Percentiles rank a stretch among this genome's conserved stretches.
phyloP scores from a whole-genome alignment of 2,113 vertebrate genomes.

The Coturnix japonica region DNA sequence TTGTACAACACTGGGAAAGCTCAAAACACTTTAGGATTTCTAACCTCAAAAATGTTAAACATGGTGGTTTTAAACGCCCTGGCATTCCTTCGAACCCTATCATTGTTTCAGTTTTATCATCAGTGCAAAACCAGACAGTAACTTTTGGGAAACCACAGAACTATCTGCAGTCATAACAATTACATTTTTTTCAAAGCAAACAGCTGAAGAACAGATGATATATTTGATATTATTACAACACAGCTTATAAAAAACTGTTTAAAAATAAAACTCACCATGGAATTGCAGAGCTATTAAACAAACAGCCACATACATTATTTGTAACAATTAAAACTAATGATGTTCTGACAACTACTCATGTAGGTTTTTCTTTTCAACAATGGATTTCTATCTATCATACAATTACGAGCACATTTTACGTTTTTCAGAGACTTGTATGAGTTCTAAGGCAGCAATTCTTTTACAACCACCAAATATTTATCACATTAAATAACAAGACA shows the following conservation, averaged over 20 bases:
- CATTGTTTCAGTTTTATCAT: conserved; percentile 44
- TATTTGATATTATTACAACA: conserved; percentile 21
- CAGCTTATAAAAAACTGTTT: conserved; percentile 46
- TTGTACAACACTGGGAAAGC: neutral
- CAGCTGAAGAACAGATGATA: conserved; percentile 66
- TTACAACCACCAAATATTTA: neutral
- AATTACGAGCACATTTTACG: neutral
- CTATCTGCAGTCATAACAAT: conserved; percentile 44
- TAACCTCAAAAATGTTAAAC: conserved; percentile 59
- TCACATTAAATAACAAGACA: neutral
- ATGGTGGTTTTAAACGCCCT: conserved; percentile 26
- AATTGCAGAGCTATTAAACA: conserved; percentile 7
- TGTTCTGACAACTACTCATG: neutral
- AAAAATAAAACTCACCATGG: conserved; percentile 10
- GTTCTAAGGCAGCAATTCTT: conserved; percentile 5
- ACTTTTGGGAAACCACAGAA: conserved; percentile 55
- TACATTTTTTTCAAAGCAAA: conserved; percentile 48
- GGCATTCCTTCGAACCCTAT: conserved; percentile 30
- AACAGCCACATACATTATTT: neutral
- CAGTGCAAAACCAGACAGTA: conserved; percentile 47
- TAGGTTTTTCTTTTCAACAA: neutral
- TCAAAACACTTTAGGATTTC: conserved; percentile 31
- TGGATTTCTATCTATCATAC: neutral
- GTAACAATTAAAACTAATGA: neutral
- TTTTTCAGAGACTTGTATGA: neutral